phyloP scores from a whole-genome alignment of 92 coral and sea anemone species.

The Ricordea florida region DNA sequence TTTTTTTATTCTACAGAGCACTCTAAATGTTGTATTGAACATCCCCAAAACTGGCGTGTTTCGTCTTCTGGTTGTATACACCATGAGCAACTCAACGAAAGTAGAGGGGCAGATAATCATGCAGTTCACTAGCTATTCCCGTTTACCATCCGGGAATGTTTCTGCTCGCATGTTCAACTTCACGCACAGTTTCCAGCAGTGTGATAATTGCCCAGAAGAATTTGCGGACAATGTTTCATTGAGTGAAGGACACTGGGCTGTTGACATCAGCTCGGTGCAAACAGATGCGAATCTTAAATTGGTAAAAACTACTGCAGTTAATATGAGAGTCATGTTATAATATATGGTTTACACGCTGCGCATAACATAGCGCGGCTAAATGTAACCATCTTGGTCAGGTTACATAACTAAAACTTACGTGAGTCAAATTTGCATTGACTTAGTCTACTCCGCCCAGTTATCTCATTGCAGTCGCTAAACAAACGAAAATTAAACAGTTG shows the following conservation, averaged over 20 bases:
- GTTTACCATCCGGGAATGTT: too few species aligned
- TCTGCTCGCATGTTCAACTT: not conserved
- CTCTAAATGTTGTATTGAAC: constrained; percentile 29
- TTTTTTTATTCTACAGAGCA: constrained; percentile 27
- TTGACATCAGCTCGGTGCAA: not conserved
- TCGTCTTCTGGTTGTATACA: constrained; percentile 46
- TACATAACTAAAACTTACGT: too few species aligned
- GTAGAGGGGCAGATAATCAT: not conserved
- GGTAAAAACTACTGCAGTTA: constrained; percentile 5
- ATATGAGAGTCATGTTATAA: too few species aligned
- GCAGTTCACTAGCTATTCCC: too few species aligned
- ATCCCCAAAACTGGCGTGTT: constrained; percentile 72
- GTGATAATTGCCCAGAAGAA: not conserved
- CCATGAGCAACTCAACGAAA: not conserved
- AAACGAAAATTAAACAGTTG: too few species aligned
- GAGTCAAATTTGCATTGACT: too few species aligned
- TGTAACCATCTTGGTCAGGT: too few species aligned
- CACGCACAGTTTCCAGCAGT: not conserved
- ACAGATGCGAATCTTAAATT: not conserved
- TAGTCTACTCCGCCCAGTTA: too few species aligned
- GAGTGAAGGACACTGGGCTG: constrained; percentile 9
- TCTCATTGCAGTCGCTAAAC: too few species aligned
- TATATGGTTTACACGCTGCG: too few species aligned
- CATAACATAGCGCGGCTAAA: too few species aligned
- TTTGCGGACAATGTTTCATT: not conserved